Evolutionary conservation across 1,140 invertebrate species (phyloP).

Genomic region (Hyposmocoma kahamanoa): DNA sequence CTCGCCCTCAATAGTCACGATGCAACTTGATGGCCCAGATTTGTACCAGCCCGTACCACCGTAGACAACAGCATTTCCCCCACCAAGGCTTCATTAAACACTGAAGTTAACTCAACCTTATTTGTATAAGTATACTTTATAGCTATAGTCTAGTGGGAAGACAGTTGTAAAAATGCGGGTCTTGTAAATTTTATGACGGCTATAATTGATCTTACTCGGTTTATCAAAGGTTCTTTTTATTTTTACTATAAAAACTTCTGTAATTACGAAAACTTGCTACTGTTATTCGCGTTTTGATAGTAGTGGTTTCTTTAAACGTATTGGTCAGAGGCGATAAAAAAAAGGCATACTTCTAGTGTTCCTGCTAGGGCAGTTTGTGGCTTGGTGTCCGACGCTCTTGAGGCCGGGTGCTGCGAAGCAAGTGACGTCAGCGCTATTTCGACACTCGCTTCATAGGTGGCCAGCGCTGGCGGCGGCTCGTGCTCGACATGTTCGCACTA

Average conservation of each 20-base stretch:
- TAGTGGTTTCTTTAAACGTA: too few species aligned
- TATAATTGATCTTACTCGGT: not conserved
- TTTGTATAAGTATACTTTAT: too few species aligned
- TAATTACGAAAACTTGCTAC: constrained; percentile 3
- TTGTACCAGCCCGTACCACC: not conserved
- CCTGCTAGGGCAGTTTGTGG: too few species aligned
- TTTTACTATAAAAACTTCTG: constrained; percentile 9
- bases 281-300: not conserved
- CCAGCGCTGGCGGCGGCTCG: constrained; percentile 24
- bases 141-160: too few species aligned
- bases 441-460: constrained; percentile 33
- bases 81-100: too few species aligned
- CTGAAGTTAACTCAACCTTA: too few species aligned
- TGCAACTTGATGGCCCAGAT: not conserved
- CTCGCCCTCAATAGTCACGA: constrained; percentile 4
- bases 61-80: not conserved
- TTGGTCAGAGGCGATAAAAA: too few species aligned
- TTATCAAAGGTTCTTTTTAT: constrained; percentile 11
- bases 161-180: constrained; percentile 4
- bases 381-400: not conserved
- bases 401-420: not conserved
- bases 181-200: not conserved
- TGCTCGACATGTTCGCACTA: constrained; percentile 51
- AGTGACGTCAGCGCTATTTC: constrained; percentile 11
- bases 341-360: too few species aligned